A percentile compares a stretch with the other conserved stretches of the same genome.
phyloP scores from a whole-genome alignment of 2,888 invertebrate species.

The Nemotelus pantherinus region DNA sequence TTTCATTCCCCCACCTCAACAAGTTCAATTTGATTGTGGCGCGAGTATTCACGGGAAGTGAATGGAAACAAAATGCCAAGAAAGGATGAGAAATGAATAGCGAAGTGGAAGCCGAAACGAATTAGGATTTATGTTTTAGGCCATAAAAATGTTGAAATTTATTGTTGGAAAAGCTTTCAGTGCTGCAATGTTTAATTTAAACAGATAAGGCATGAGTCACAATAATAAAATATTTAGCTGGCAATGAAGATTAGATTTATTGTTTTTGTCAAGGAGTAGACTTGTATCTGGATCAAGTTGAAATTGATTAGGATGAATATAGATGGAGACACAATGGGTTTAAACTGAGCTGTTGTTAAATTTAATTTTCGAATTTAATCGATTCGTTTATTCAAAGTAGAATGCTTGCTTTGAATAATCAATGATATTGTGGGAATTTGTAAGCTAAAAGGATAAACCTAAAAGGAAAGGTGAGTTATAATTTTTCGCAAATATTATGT shows the following conservation, averaged over 20 bases:
- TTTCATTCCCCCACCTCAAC: constrained; percentile 1
- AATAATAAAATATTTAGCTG: constrained; percentile 28
- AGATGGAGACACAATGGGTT: too few species aligned
- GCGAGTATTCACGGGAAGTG: neutral
- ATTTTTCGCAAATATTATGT: too few species aligned
- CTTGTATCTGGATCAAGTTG: neutral
- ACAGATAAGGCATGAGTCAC: constrained; percentile 15
- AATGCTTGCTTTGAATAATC: too few species aligned
- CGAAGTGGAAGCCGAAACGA: neutral
- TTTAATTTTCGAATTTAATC: neutral
- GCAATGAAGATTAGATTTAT: constrained; percentile 29
- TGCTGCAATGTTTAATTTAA: constrained; percentile 21
- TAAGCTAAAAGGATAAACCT: too few species aligned
- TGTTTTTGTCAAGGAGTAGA: neutral
- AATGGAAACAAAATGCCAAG: neutral
- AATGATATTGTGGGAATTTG: too few species aligned
- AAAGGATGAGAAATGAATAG: neutral
- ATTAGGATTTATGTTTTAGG: neutral
- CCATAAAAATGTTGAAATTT: constrained; percentile 26
- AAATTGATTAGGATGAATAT: constrained; percentile 3
- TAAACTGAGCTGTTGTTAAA: neutral
- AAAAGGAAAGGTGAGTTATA: too few species aligned
- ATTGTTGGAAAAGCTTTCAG: constrained; percentile 8
- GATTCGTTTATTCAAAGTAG: neutral
- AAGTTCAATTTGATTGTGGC: constrained; percentile 22